A percentile compares a stretch with the other conserved stretches of the same genome.
These are phyloP conservation scores for Serinus canaria DNA, from an alignment of 2,113 vertebrate species.

Conservation along the genomic window DNA sequence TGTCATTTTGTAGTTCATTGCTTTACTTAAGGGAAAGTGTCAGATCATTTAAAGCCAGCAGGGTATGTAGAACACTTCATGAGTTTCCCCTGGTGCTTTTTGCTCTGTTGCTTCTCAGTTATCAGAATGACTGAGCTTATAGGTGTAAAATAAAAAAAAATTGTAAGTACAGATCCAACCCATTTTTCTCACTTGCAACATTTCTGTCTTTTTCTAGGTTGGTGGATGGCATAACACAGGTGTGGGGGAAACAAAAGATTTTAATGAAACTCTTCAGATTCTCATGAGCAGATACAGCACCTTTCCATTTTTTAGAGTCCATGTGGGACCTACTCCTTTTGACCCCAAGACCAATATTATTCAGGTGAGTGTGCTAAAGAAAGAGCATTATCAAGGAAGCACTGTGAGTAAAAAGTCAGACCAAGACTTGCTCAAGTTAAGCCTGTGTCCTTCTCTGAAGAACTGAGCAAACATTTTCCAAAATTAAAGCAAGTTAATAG, in stretches of 20 bases:
- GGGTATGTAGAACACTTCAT: neutral
- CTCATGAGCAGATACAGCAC: constrained; percentile 86
- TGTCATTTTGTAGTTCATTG: neutral
- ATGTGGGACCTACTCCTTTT: constrained; percentile 72
- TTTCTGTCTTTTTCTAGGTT: constrained; percentile 68
- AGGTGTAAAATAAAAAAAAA: neutral
- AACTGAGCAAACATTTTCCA: neutral
- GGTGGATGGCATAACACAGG: constrained; percentile 84
- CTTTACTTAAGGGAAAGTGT: neutral
- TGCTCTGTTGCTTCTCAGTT: neutral
- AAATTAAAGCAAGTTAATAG: neutral
- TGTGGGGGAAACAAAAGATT: constrained; percentile 74
- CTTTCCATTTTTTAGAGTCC: constrained; percentile 89
- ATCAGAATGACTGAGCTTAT: neutral
- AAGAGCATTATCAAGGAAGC: neutral
- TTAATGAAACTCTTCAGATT: constrained; percentile 83
- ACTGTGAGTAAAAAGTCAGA: neutral
- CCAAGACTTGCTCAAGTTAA: neutral
- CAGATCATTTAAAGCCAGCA: neutral
- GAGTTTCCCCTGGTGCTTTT: neutral
- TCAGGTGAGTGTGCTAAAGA: constrained; percentile 65
- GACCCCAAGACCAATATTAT: constrained; percentile 61
- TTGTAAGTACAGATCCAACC: neutral
- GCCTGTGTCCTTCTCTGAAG: neutral
- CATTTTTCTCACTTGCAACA: neutral